Base-by-base conservation (phyloP, 2,113 vertebrate species). In the Balaeniceps rex region DNA sequence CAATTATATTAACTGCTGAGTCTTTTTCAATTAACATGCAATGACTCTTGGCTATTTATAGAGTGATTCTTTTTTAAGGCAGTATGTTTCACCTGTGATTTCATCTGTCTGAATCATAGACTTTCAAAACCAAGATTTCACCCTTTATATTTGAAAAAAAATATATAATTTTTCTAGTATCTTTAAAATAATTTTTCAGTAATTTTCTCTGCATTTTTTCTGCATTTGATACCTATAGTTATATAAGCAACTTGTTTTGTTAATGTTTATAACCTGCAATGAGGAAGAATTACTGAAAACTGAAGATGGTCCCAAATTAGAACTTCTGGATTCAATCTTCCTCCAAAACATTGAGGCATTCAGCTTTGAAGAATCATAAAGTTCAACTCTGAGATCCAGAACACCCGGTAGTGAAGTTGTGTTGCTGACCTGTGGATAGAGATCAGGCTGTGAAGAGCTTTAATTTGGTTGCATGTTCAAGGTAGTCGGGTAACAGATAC, bases 1-100 rank as follows among this genome's bases (percentile, higher is more conserved):
- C 44, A 74, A 44, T 96, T 96, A 46, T 83, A 78, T 88, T 90
- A 95, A 61, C 81, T 77, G 40, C 25, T 60, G 65, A 94, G 49
- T n/a, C 64, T 85, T 94, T 90, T 87, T 58, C 68, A 91, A 69
- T 71, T 76, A 68, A 78, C 42, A 58, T 69, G 34, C 51, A 81
- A 29, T 74, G 69, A 57, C 51, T 94, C 83, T 89, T 88, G 21
- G 31, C 64, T 96, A 38, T 83, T 83, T 76, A 77, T 60, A 90
- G 33, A 89, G 29, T 36, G 65, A 86, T 52, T 3, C 17, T 83
- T 91, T 88, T 75, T 42, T 51, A 83, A 71, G 84, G 49, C 19
- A 74, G 7, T 66, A 12, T 51, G 17, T 29, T 60, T 75, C 57
- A 44, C 19, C 16, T 84, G 40, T 66, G 47, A 42, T 80, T 90